phyloP scores from a whole-genome alignment of 2,797 vertebrate genomes.

The Lithobates sylvaticus region DNA sequence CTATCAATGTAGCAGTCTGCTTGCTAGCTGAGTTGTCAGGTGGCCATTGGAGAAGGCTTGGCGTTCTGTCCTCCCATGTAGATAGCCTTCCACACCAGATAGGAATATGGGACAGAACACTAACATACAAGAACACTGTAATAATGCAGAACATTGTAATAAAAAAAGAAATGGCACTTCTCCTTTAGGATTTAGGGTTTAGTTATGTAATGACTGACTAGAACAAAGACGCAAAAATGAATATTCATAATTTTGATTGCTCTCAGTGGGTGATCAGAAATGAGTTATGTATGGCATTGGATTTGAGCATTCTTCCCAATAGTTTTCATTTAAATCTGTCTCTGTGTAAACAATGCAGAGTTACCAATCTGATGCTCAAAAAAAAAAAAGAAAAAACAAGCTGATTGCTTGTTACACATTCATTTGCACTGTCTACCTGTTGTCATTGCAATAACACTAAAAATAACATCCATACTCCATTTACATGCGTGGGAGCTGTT shows the following conservation, averaged over 20 bases:
- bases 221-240: too few species aligned
- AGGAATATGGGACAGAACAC: too few species aligned
- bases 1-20: too few species aligned
- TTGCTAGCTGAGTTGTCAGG: too few species aligned
- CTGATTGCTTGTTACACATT: slow-evolving; percentile 29
- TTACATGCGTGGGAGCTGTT: slow-evolving; percentile 29
- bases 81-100: too few species aligned
- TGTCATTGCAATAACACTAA: slow-evolving; percentile 32
- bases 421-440: slow-evolving; percentile 28
- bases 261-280: background rate
- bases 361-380: background rate
- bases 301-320: background rate
- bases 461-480: slow-evolving; percentile 28
- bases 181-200: background rate
- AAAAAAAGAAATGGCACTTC: too few species aligned
- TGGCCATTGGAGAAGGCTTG: too few species aligned
- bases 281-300: background rate
- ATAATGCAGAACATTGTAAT: too few species aligned
- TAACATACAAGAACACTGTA: too few species aligned
- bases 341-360: background rate
- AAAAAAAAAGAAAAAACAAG: background rate
- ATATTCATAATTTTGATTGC: too few species aligned
- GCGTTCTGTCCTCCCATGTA: too few species aligned
- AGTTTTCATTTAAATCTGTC: background rate
- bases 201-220: too few species aligned